These are phyloP conservation scores for Hemicentrotus pulcherrimus DNA, from an alignment of 35 echinoderm and acorn worm genomes.

Conservation along the genomic window DNA sequence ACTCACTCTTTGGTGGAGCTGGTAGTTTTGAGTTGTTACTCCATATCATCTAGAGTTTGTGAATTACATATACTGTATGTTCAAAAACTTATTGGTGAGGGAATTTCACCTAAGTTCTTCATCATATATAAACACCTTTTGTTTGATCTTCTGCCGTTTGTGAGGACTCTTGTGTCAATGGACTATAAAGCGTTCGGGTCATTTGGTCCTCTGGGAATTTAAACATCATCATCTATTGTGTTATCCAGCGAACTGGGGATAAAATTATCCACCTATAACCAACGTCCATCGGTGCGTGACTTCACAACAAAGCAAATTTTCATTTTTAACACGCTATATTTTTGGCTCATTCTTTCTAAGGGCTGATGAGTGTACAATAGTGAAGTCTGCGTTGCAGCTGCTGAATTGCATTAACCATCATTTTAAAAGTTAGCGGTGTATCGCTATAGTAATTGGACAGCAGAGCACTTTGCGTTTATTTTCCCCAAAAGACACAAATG, in stretches of 20 bases:
- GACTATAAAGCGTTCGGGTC: not conserved
- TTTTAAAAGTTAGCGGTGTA: not conserved
- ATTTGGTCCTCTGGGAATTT: not conserved
- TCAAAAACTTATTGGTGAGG: not conserved
- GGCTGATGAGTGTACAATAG: not conserved
- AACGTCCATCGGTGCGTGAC: not conserved
- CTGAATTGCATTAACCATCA: not conserved
- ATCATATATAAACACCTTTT: not conserved
- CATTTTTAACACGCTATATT: not conserved
- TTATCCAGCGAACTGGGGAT: not conserved
- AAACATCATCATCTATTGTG: conserved; percentile 5
- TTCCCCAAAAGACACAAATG: not conserved
- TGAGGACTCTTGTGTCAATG: no score
- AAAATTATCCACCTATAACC: not conserved
- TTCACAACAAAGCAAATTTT: not conserved
- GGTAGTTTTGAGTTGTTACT: not conserved
- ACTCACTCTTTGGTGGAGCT: not conserved
- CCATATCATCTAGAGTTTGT: no score
- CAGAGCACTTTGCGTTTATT: not conserved
- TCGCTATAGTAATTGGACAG: not conserved
- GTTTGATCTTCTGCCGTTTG: not conserved
- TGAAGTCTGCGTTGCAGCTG: not conserved
- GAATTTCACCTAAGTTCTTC: not conserved
- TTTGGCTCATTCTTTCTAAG: not conserved
- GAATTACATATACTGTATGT: not conserved